Percentiles rank a stretch among this genome's conserved stretches.
Evolutionary conservation across 2,797 vertebrate species (phyloP).

Genomic region (Macroramphosus scolopax): DNA sequence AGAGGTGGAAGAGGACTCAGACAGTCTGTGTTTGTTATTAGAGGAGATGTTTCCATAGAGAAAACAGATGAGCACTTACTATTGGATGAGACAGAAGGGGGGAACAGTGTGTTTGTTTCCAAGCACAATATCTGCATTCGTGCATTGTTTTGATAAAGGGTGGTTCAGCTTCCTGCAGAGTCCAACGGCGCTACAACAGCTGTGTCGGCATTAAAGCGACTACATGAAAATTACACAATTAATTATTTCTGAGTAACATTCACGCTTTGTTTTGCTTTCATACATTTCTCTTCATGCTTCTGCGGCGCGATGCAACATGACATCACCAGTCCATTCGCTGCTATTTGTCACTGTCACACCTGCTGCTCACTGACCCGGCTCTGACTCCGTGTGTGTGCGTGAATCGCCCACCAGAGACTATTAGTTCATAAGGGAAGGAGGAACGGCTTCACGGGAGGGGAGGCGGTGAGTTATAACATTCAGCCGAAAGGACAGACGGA

Average conservation of each 20-base stretch:
- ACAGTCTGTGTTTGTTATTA: constrained; percentile 76
- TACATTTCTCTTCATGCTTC: neutral
- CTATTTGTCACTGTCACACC: constrained; percentile 38
- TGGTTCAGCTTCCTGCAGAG: too few relatives aligned
- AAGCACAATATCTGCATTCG: neutral
- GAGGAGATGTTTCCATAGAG: constrained; percentile 49
- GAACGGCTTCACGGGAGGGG: constrained; percentile 2
- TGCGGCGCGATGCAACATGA: neutral
- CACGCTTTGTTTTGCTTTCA: neutral
- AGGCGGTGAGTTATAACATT: neutral
- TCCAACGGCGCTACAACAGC: too few relatives aligned
- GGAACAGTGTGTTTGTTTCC: constrained; percentile 17
- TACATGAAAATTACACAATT: too few relatives aligned
- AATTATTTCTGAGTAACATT: too few relatives aligned
- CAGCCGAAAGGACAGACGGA: neutral
- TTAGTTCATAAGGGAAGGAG: constrained; percentile 10
- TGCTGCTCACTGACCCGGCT: constrained; percentile 34
- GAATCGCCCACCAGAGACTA: constrained; percentile 7
- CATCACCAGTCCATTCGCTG: constrained; percentile 21
- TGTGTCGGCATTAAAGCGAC: too few relatives aligned
- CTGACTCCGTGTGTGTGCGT: constrained; percentile 20
- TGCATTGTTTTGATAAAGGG: too few relatives aligned
- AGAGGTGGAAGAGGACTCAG: constrained; percentile 53
- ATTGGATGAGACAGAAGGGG: constrained; percentile 42
- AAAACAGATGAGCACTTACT: constrained; percentile 68